phyloP scores from a whole-genome alignment of 2,888 invertebrate species.

The Gymnosoma rotundatum region DNA sequence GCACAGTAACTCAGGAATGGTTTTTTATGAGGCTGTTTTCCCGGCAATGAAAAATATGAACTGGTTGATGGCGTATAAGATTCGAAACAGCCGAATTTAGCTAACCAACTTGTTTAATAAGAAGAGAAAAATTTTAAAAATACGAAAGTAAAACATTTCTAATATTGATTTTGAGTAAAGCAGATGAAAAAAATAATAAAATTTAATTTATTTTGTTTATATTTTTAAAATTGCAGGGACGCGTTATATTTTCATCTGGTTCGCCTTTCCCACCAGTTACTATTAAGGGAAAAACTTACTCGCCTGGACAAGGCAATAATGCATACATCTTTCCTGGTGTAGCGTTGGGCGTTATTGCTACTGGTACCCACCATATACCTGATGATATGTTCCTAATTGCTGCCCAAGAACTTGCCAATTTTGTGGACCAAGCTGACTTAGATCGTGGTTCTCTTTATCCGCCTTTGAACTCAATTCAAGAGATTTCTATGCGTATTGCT shows the following conservation, averaged over 20 bases:
- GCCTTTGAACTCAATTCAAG: conserved; percentile 90
- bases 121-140: too few species aligned
- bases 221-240: conserved; percentile 86
- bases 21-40: too few species aligned
- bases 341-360: conserved; percentile 95
- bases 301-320: conserved; percentile 98
- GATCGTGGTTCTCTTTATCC: conserved; percentile 96
- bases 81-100: too few species aligned
- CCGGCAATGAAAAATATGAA: too few species aligned
- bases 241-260: conserved; percentile 96
- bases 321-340: conserved; percentile 98
- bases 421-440: conserved; percentile 92
- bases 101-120: too few species aligned
- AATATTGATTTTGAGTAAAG: too few species aligned
- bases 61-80: too few species aligned
- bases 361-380: conserved; percentile 95
- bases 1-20: too few species aligned
- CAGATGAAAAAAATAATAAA: too few species aligned
- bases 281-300: conserved; percentile 89
- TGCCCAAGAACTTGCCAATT: conserved; percentile 92
- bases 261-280: conserved; percentile 96
- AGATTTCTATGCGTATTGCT: conserved; percentile 95
- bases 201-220: too few species aligned
- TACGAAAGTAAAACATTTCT: too few species aligned
- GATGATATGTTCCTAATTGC: conserved; percentile 97